These are phyloP conservation scores for Oreortyx pictus DNA, from an alignment of 2,797 vertebrate species.

Conservation along the genomic window DNA sequence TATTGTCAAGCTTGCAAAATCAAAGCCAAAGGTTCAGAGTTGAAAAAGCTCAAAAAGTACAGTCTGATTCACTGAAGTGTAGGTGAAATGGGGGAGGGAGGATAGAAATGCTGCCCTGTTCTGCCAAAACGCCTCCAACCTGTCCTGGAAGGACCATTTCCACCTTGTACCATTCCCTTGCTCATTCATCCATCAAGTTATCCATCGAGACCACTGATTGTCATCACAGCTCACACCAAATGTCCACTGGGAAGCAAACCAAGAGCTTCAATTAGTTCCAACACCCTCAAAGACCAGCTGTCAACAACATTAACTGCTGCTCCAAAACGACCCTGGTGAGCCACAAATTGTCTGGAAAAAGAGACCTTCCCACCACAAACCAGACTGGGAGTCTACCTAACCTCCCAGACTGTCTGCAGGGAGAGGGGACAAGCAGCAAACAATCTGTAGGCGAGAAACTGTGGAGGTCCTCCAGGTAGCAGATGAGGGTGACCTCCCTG, in stretches of 20 bases:
- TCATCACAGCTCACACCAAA: not conserved
- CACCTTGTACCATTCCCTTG: not conserved
- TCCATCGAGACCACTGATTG: not conserved
- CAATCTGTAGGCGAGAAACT: not conserved
- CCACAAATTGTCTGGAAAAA: not conserved
- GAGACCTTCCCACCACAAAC: not conserved
- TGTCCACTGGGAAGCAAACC: not conserved
- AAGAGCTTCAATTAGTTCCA: not conserved
- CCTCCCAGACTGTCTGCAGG: not conserved
- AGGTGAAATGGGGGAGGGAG: not conserved
- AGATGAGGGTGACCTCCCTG: not conserved
- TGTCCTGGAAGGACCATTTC: not conserved
- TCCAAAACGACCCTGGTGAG: not conserved
- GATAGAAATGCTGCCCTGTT: not conserved
- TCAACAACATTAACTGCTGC: not conserved
- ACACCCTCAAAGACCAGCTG: not conserved
- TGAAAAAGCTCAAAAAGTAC: not conserved
- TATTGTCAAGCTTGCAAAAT: not conserved
- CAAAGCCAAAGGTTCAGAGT: not conserved
- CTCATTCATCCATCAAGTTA: not conserved
- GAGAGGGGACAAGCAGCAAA: not conserved
- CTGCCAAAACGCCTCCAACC: not conserved
- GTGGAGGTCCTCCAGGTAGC: not conserved
- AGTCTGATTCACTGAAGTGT: not conserved
- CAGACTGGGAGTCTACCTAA: not conserved